A percentile compares a stretch with the other conserved stretches of the same genome.
Evolutionary conservation across 2,888 invertebrate genomes (phyloP).

Genomic region (Ophioninae sp.): DNA sequence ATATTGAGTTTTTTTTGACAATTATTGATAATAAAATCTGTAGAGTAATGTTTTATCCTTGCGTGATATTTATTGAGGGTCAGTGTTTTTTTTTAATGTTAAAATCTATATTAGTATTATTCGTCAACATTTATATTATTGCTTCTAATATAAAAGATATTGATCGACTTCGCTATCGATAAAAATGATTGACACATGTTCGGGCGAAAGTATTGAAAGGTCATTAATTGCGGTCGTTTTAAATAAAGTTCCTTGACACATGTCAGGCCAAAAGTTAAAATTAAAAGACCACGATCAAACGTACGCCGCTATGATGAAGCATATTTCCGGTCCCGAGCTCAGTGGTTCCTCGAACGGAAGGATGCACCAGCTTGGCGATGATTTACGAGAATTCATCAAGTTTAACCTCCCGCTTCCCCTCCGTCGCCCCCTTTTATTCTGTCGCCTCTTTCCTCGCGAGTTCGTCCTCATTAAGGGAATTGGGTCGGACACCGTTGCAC

Average conservation of each 20-base stretch:
- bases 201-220: neutral
- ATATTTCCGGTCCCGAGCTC: conserved; percentile 25
- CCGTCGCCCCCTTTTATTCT: conserved; percentile 12
- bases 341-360: conserved; percentile 23
- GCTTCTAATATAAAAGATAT: too few species aligned
- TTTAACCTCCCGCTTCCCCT: conserved; percentile 33
- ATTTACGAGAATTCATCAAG: conserved; percentile 61
- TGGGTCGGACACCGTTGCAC: conserved; percentile 65
- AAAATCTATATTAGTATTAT: too few species aligned
- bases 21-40: too few species aligned
- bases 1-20: too few species aligned
- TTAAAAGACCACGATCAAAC: conserved; percentile 51
- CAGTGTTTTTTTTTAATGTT: too few species aligned
- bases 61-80: too few species aligned
- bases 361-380: conserved; percentile 52
- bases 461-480: conserved; percentile 73
- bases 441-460: conserved; percentile 50
- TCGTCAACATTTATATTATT: too few species aligned
- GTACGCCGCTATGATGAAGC: conserved; percentile 16
- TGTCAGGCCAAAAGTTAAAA: conserved; percentile 41
- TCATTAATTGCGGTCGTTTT: neutral
- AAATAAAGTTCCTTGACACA: neutral
- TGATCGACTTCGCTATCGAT: too few species aligned
- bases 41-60: too few species aligned
- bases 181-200: too few species aligned